Base-by-base conservation (phyloP, 2,113 vertebrate species). In the Urocynchramus pylzowi region DNA sequence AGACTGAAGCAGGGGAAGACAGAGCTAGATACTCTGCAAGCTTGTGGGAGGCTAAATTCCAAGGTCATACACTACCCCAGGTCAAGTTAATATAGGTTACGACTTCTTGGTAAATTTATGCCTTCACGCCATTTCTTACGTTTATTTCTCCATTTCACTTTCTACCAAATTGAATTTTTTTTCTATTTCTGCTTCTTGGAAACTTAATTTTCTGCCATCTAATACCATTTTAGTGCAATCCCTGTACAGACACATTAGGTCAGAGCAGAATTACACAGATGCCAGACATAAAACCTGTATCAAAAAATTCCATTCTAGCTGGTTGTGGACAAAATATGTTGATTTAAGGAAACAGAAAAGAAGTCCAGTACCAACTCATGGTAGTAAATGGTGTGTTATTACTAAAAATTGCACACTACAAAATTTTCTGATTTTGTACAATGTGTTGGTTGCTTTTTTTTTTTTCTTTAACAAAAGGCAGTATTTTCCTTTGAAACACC, bases 181-280 rank as follows among this genome's bases (percentile, higher is more conserved):
- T 95, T 78, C 84, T 95, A 84, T 95, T 96, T 93, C 86, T 71
- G 47, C 68, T 87, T 53, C 68, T 89, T 68, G 64, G 91, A 95
- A 96, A 84, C 35, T 44, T 81, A 97, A 95, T 95, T 87, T 80
- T 84, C 64, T 68, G 79, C 49, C 60, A 94, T 71, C 71, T 90
- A 90, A 94, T 90, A 83, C 42, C 54, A 82, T 95, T 63, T 81
- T 80, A 86, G 67, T 86, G 68, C 80, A 88, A 70, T 74, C 69
- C 18, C 68, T 60, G 85, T 77, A 56, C 64, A 64, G 88, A 78
- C 44, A 68, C 49, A 68, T 74, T 74, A 92, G 52, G 64, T 81
- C 83, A 90, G 47, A 93, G 52, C 49, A 65, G 85, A 94, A 93
- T 94, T 84, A 68, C 53, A 96, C 59, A 89, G 83, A 88, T 52